phyloP scores from a whole-genome alignment of 1,140 invertebrate species.

The Macrotrachela quadricornifera region DNA sequence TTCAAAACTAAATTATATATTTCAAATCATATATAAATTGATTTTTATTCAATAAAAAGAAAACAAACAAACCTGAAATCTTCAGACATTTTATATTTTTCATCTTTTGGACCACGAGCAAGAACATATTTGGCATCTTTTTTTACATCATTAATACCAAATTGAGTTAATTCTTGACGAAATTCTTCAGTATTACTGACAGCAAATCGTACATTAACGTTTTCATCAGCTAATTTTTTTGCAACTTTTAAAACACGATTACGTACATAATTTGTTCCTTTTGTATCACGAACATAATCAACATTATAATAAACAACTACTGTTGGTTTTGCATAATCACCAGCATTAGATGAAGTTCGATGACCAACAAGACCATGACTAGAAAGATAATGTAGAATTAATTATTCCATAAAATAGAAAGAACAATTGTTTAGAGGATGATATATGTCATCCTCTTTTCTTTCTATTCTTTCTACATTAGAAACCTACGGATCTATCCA shows the following conservation, averaged over 20 bases:
- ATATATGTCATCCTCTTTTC: no score
- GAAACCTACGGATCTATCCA: no score
- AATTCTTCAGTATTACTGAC: conserved; percentile 12
- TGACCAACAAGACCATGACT: conserved; percentile 66
- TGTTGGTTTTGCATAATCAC: conserved; percentile 60
- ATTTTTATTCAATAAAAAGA: no score
- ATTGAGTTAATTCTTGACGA: conserved; percentile 51
- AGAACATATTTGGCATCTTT: conserved; percentile 70
- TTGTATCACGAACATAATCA: conserved; percentile 85
- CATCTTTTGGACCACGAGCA: conserved; percentile 52
- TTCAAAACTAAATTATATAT: conserved; percentile 59
- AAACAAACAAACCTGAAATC: no score
- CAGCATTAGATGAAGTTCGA: conserved; percentile 55
- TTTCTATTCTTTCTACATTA: no score
- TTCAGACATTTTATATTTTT: conserved; percentile 69
- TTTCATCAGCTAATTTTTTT: conserved; percentile 46
- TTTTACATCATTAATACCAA: conserved; percentile 55
- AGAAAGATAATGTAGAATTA: no score
- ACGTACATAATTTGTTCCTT: conserved; percentile 98
- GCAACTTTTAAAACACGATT: conserved; percentile 52
- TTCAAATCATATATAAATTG: no score
- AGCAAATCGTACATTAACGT: conserved; percentile 32
- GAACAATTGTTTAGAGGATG: no score
- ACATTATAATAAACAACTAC: conserved; percentile 78
- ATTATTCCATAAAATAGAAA: no score